Percentiles rank a stretch among this genome's conserved stretches.
Evolutionary conservation across 2,888 invertebrate species (phyloP).

Genomic region (Apamea crenata): DNA sequence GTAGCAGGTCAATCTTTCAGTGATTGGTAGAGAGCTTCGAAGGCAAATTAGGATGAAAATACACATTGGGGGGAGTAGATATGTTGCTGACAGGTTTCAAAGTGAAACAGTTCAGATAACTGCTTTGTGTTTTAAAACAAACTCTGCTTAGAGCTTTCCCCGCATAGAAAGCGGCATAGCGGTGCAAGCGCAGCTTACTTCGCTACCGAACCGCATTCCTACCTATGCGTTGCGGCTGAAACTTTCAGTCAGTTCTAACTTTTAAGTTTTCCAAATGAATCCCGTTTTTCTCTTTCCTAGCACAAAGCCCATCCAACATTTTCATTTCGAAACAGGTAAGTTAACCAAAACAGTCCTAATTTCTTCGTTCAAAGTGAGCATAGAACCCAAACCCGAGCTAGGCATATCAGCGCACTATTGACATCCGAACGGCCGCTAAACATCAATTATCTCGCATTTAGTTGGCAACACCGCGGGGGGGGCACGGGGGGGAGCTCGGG

Average conservation of each 20-base stretch:
- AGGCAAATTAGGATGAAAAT: not conserved
- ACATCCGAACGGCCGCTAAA: conserved; percentile 63
- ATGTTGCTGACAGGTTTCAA: not conserved
- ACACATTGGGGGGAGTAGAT: not conserved
- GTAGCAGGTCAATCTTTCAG: not conserved
- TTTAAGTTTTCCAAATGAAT: not conserved
- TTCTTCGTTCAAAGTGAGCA: conserved; percentile 11
- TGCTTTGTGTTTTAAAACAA: conserved; percentile 20
- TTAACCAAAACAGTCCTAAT: not conserved
- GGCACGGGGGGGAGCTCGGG: conserved; percentile 74
- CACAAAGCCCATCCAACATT: not conserved
- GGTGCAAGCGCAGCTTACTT: not conserved
- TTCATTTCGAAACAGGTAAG: not conserved
- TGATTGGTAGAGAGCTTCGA: not conserved
- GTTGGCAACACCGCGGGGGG: conserved; percentile 68
- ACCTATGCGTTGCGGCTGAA: conserved; percentile 8
- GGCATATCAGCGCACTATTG: conserved; percentile 59
- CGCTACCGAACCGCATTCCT: conserved; percentile 13
- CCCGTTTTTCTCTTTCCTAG: not conserved
- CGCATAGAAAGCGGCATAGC: not conserved
- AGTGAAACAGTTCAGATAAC: conserved; percentile 16
- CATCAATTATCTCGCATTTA: conserved; percentile 69
- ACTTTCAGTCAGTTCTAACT: not conserved
- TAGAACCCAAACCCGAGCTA: not conserved
- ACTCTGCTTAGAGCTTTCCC: not conserved